Conservation (phyloP, 2,888 invertebrate species). For the Lottia scabra region DNA sequence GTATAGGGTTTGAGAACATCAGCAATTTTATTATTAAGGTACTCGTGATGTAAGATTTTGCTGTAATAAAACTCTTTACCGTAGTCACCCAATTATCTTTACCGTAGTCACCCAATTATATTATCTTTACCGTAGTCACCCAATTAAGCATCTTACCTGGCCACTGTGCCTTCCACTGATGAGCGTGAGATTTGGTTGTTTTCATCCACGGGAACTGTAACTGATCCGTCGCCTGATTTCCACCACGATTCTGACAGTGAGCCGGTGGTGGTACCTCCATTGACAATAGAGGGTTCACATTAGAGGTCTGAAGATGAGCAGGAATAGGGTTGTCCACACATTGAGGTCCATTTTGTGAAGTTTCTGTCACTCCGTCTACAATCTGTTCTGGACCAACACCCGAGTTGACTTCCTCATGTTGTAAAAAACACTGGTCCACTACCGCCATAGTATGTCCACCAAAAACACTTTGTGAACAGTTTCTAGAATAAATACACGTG, state of each 20-base stretch:
- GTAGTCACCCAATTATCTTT: too few relatives aligned
- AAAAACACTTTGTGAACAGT: slow-evolving; percentile 40
- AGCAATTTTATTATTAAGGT: too few relatives aligned
- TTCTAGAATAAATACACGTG: slow-evolving; percentile 51
- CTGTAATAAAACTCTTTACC: too few relatives aligned
- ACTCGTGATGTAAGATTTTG: too few relatives aligned
- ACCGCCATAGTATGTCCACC: slow-evolving; percentile 61
- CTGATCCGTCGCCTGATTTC: slow-evolving; percentile 34
- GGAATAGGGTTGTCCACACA: not conserved
- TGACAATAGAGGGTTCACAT: not conserved
- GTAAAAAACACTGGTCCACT: slow-evolving; percentile 50
- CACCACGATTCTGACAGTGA: slow-evolving; percentile 33
- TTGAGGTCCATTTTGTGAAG: not conserved
- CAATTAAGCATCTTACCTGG: slow-evolving; percentile 51
- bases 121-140: too few relatives aligned
- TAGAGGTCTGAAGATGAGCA: slow-evolving; percentile 1
- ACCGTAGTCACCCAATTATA: too few relatives aligned
- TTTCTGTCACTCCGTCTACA: not conserved
- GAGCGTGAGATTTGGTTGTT: slow-evolving; percentile 67
- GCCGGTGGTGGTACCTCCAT: slow-evolving; percentile 26
- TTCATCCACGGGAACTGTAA: slow-evolving; percentile 68
- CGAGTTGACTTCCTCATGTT: slow-evolving; percentile 26
- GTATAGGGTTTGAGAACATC: too few relatives aligned
- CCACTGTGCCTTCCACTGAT: slow-evolving; percentile 68
- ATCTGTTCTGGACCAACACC: not conserved